These are phyloP conservation scores for Heliopora coerulea DNA, from an alignment of 92 coral and sea anemone species.

Conservation along the genomic window DNA sequence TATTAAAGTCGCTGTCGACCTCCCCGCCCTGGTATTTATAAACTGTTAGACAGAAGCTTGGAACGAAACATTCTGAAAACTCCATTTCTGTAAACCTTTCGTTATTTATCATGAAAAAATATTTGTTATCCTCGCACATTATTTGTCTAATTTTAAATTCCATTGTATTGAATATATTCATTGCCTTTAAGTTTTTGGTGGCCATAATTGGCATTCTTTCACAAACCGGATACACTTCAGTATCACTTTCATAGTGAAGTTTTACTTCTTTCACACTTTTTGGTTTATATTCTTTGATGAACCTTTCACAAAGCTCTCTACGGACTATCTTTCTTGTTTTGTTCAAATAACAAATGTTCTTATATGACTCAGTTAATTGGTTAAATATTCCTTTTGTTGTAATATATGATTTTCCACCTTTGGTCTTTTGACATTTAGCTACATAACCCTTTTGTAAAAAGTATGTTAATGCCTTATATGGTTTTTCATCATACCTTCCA, in stretches of 20 bases:
- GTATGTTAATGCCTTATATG: too few relatives aligned
- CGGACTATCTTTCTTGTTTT: conserved; percentile 38
- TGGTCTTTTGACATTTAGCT: too few relatives aligned
- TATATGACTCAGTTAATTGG: too few relatives aligned
- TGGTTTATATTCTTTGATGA: conserved; percentile 6
- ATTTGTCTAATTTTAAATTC: conserved; percentile 35
- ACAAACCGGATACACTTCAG: conserved; percentile 34
- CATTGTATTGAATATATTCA: conserved; percentile 43
- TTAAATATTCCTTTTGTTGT: too few relatives aligned
- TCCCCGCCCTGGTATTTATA: conserved; percentile 45
- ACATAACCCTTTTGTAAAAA: too few relatives aligned
- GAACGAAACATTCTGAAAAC: conserved; percentile 38
- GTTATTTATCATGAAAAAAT: conserved; percentile 27
- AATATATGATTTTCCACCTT: too few relatives aligned
- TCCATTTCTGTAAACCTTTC: not conserved
- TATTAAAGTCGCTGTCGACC: conserved; percentile 35
- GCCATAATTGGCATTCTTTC: conserved; percentile 46
- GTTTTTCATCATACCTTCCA: too few relatives aligned
- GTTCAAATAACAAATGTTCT: conserved; percentile 44
- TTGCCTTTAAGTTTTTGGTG: conserved; percentile 38
- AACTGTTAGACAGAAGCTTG: conserved; percentile 47
- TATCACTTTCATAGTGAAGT: conserved; percentile 24
- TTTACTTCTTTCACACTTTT: not conserved
- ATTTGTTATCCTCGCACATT: not conserved
- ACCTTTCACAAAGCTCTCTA: conserved; percentile 24